phyloP scores from a whole-genome alignment of 1,140 invertebrate species.

The Nymphalis io region DNA sequence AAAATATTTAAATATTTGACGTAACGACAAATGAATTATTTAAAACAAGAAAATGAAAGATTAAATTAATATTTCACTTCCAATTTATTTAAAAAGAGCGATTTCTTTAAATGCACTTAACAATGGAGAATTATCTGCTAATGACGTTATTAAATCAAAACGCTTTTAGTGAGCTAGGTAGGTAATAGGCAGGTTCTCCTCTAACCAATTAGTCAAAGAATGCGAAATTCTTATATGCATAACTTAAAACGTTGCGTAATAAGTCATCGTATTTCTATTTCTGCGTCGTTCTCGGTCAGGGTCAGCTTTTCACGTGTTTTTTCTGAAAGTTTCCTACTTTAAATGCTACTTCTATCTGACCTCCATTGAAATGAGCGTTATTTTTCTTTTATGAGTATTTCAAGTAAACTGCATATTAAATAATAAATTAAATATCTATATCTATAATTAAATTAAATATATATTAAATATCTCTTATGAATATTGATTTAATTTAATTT shows the following conservation, averaged over 20 bases:
- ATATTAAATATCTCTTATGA: too few relatives aligned
- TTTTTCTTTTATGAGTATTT: constrained; percentile 11
- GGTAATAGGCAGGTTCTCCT: constrained; percentile 9
- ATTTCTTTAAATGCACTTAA: constrained; percentile 26
- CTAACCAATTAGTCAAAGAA: constrained; percentile 17
- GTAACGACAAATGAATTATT: neutral
- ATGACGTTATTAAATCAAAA: constrained; percentile 37
- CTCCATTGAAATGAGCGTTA: constrained; percentile 8
- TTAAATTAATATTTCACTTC: constrained; percentile 14
- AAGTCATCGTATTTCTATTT: constrained; percentile 36
- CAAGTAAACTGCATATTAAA: neutral
- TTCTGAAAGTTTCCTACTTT: constrained; percentile 19
- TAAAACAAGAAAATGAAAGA: neutral
- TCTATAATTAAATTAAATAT: too few relatives aligned
- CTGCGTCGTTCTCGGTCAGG: constrained; percentile 11
- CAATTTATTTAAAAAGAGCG: constrained; percentile 23
- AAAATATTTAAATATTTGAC: too few relatives aligned
- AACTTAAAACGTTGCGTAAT: constrained; percentile 35
- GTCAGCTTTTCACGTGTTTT: constrained; percentile 11
- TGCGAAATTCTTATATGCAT: constrained; percentile 11
- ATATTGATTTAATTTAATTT: too few relatives aligned
- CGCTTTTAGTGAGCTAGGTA: constrained; percentile 34
- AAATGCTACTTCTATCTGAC: constrained; percentile 13
- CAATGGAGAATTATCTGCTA: constrained; percentile 26
- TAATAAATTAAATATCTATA: too few relatives aligned